phyloP scores from a whole-genome alignment of 1,140 invertebrate genomes.

The Trichonephila clavata region DNA sequence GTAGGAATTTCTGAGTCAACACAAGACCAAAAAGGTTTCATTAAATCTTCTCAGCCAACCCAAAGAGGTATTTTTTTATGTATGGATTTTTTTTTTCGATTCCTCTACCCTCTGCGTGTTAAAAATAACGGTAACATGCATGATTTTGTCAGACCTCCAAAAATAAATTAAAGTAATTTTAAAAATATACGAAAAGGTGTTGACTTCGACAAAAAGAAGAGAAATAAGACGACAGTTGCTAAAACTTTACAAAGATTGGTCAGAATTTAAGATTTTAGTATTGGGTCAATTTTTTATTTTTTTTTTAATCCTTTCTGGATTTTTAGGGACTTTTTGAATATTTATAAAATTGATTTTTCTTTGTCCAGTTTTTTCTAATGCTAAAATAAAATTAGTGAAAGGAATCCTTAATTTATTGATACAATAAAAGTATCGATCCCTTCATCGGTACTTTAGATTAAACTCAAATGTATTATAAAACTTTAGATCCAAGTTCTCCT shows the following conservation, averaged over 20 bases:
- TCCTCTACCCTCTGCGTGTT: neutral
- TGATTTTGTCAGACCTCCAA: conserved; percentile 27
- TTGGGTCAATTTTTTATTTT: too few species aligned
- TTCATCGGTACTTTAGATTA: too few species aligned
- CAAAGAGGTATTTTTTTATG: neutral
- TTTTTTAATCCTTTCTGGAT: too few species aligned
- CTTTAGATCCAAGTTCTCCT: too few species aligned
- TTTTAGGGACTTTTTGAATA: too few species aligned
- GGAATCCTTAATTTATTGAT: too few species aligned
- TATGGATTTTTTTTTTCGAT: neutral
- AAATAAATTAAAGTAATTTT: neutral
- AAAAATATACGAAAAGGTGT: neutral
- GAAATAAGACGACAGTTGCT: neutral
- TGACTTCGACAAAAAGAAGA: neutral
- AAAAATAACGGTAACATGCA: neutral
- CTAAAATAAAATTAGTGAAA: too few species aligned
- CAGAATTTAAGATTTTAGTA: too few species aligned
- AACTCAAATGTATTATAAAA: too few species aligned
- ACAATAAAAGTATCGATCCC: too few species aligned
- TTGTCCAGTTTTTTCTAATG: too few species aligned
- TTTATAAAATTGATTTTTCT: too few species aligned
- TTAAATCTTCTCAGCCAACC: neutral
- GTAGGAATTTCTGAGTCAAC: neutral
- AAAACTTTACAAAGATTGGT: neutral
- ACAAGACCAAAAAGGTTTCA: neutral